Base-by-base conservation (phyloP, 2,797 vertebrate species). In the Mycteria americana region DNA sequence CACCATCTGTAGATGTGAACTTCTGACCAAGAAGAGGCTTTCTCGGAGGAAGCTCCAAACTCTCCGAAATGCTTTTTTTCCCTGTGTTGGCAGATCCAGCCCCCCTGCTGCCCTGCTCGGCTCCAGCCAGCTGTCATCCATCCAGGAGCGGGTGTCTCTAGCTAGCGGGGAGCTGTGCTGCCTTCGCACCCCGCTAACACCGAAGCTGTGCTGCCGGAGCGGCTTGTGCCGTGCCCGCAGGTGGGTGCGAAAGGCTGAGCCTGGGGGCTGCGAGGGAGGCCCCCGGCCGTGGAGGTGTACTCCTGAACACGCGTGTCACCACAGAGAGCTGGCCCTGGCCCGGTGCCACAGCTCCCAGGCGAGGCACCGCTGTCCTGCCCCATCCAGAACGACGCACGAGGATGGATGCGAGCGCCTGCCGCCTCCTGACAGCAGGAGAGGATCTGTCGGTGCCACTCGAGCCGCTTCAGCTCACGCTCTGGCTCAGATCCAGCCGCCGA, bases 281-380 rank as follows among this genome's bases (percentile, higher is more conserved):
- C 23, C 43, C 31, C 1, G 0, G 22, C 73, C 1, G 0, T 2
- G 1, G n/a, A 76, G 27, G 2, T 8, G 73, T 30, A 7, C 7
- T 11, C 27, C 27, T 46, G 23, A n/a, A 24, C 48, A 28, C 0
- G 0, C 0, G 1, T 19, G 41, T 51, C 59, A 75, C 62, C n/a
- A 13, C 39, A 51, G 67, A 53, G 63, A 85, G 53, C 45, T 57
- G 70, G 18, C 35, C 17, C 50, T 78, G 85, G 62, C 56, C 27
- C 1, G 0, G 17, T 56, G 56, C 30, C 76, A 65, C 41, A 0
- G 0, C 80, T 86, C 23, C 83, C 76, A 62, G 33, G 9, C 7
- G 80, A 91, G 56, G 60, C 39, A 53, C 1, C 76, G 21, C 8
- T 3, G 0, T 22, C 75, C 50, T 56, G n/a, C 31, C 35, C 1